Percentiles rank a stretch among this genome's conserved stretches.
Evolutionary conservation across 2,113 vertebrate genomes (phyloP).

Genomic region (Notechis scutatus): DNA sequence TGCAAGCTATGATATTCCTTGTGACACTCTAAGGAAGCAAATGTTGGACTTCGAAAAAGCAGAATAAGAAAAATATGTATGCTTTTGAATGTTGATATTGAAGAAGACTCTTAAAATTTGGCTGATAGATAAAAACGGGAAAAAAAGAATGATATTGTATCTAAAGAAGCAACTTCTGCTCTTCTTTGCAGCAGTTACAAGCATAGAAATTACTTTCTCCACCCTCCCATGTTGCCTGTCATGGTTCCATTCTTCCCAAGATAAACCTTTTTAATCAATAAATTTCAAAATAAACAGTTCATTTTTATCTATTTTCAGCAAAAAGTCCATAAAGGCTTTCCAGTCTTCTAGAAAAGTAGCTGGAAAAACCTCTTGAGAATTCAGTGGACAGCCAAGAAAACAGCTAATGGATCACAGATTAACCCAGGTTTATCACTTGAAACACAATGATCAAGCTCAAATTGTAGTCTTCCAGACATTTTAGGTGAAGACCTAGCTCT

Average conservation of each 20-base stretch:
- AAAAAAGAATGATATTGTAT: not conserved
- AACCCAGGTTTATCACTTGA: not conserved
- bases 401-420: not conserved
- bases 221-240: not conserved
- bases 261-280: not conserved
- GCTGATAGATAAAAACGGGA: not conserved
- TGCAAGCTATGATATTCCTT: not conserved
- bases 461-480: not conserved
- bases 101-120: not conserved
- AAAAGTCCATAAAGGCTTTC: not conserved
- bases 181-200: not conserved
- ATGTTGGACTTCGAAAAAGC: not conserved
- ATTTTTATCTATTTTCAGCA: not conserved
- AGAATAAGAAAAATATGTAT: not conserved
- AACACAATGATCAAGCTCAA: not conserved
- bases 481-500: not conserved
- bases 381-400: not conserved
- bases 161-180: not conserved
- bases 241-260: not conserved
- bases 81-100: not conserved
- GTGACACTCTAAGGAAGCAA: not conserved
- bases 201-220: not conserved
- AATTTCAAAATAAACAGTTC: not conserved
- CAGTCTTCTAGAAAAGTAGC: not conserved
- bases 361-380: not conserved